Evolutionary conservation across 2,113 vertebrate species (phyloP).

Genomic region (Grammomys dolichurus): DNA sequence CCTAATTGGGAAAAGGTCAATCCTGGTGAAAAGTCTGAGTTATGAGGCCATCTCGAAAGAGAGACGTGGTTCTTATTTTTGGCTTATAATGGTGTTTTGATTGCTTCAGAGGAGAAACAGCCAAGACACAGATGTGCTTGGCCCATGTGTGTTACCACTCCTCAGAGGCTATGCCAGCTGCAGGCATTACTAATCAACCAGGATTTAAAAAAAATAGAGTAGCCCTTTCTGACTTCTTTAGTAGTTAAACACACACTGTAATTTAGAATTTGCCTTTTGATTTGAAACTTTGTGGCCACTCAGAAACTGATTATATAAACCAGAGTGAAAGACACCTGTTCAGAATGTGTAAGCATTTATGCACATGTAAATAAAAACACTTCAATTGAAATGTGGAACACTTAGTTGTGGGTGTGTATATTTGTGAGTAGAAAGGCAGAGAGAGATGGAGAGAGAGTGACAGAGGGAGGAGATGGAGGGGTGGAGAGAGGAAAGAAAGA

Average conservation of each 20-base stretch:
- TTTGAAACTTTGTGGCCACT: background rate
- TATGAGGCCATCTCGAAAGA: constrained; percentile 45
- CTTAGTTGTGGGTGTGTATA: background rate
- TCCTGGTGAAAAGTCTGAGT: constrained; percentile 54
- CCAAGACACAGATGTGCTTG: background rate
- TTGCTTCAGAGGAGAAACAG: constrained; percentile 2
- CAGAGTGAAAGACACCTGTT: background rate
- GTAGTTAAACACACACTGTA: background rate
- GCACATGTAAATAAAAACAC: background rate
- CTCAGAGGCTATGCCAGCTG: background rate
- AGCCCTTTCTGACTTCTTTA: background rate
- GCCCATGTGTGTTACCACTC: background rate
- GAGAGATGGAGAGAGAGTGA: background rate
- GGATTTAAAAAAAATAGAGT: background rate
- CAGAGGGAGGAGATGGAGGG: background rate
- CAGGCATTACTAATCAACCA: constrained; percentile 29
- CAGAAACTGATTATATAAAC: background rate
- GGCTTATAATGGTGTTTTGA: constrained; percentile 25
- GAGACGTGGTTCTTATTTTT: constrained; percentile 33
- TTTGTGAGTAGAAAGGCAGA: background rate
- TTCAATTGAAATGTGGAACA: background rate
- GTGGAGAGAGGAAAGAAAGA: background rate
- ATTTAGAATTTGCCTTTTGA: constrained; percentile 34
- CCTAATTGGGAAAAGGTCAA: constrained; percentile 70
- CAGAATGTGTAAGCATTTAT: background rate